phyloP scores from a whole-genome alignment of 2,888 invertebrate species.

The Acleris laterana region DNA sequence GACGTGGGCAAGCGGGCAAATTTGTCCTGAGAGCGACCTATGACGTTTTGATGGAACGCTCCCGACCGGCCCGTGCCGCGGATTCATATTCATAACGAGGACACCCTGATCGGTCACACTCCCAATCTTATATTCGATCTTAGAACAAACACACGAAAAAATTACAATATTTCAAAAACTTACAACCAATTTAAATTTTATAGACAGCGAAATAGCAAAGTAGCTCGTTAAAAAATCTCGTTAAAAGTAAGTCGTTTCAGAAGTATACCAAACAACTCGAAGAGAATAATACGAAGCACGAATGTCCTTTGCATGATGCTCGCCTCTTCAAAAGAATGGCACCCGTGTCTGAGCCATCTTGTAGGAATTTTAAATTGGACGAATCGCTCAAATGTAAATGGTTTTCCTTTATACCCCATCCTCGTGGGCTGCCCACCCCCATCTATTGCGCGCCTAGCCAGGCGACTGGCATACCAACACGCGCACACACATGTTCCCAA shows the following conservation, averaged over 20 bases:
- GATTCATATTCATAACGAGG: constrained; percentile 83
- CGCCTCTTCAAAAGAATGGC: constrained; percentile 82
- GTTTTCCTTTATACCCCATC: constrained; percentile 85
- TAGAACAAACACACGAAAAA: constrained; percentile 43
- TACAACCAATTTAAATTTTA: constrained; percentile 14
- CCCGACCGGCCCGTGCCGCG: constrained; percentile 77
- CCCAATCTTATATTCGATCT: constrained; percentile 61
- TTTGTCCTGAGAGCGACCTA: constrained; percentile 83
- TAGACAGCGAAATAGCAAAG: constrained; percentile 24
- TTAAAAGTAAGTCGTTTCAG: constrained; percentile 56
- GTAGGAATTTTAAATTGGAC: constrained; percentile 86
- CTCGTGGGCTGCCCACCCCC: constrained; percentile 80
- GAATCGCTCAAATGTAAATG: constrained; percentile 86
- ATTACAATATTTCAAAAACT: not conserved
- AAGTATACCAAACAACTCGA: constrained; percentile 46
- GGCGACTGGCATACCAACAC: constrained; percentile 83
- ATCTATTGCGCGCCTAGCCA: constrained; percentile 82
- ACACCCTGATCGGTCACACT: constrained; percentile 65
- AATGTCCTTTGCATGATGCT: constrained; percentile 75
- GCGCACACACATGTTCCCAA: constrained; percentile 70
- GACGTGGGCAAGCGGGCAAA: constrained; percentile 83
- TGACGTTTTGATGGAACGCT: constrained; percentile 84
- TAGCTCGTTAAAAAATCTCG: constrained; percentile 52
- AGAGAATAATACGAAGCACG: constrained; percentile 53
- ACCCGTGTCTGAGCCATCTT: constrained; percentile 84